A percentile compares a stretch with the other conserved stretches of the same genome.
These are phyloP conservation scores for Ennomos quercinarius DNA, from an alignment of 2,888 invertebrate genomes.

Conservation along the genomic window DNA sequence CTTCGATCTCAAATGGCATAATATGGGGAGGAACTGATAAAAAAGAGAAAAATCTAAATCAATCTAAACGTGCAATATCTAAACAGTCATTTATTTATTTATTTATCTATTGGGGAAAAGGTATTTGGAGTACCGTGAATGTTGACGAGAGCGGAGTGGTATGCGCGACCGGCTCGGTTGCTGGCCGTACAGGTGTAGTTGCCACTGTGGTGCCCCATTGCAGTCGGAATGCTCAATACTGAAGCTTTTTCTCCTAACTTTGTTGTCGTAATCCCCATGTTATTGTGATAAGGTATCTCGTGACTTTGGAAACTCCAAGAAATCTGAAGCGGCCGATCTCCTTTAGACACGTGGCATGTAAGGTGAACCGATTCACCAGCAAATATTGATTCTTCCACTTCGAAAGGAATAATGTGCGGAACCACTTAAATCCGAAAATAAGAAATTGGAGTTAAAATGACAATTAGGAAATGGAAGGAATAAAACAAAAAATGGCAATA, in stretches of 20 bases:
- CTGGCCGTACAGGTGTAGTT: slow-evolving; percentile 87
- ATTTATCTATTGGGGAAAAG: slow-evolving; percentile 44
- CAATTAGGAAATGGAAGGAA: slow-evolving; percentile 31
- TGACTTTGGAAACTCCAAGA: slow-evolving; percentile 89
- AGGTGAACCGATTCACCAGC: slow-evolving; percentile 89
- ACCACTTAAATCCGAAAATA: slow-evolving; percentile 62
- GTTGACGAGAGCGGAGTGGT: slow-evolving; percentile 84
- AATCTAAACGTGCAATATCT: slow-evolving; percentile 78
- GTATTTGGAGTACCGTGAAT: slow-evolving; percentile 83
- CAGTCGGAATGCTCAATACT: slow-evolving; percentile 85
- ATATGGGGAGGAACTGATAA: slow-evolving; percentile 88
- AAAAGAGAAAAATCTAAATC: slow-evolving; percentile 67
- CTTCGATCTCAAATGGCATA: slow-evolving; percentile 87
- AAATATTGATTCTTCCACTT: slow-evolving; percentile 88
- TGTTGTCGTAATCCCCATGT: slow-evolving; percentile 81
- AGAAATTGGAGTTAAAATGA: slow-evolving; percentile 10
- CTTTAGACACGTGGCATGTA: slow-evolving; percentile 88
- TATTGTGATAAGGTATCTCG: slow-evolving; percentile 84
- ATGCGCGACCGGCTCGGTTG: slow-evolving; percentile 85
- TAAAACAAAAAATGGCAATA: slow-evolving; percentile 40
- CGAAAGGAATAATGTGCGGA: slow-evolving; percentile 89
- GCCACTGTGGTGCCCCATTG: slow-evolving; percentile 86
- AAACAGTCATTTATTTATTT: slow-evolving; percentile 59
- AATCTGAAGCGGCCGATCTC: slow-evolving; percentile 90
- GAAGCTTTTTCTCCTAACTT: slow-evolving; percentile 84